phyloP scores from a whole-genome alignment of 2,888 invertebrate genomes.

The Mactromeris polynyma region DNA sequence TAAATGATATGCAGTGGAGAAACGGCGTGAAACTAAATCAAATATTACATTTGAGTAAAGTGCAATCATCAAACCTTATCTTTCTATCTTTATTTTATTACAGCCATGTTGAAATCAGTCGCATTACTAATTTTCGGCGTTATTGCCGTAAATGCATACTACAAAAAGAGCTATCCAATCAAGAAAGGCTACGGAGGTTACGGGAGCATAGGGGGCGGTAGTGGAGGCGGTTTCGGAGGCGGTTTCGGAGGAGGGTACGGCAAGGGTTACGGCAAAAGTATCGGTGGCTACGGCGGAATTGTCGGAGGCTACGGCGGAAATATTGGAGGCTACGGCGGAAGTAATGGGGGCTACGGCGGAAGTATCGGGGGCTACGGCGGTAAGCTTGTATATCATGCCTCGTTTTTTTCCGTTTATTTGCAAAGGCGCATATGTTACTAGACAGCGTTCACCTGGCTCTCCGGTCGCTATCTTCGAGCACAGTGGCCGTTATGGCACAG shows the following conservation, averaged over 20 bases:
- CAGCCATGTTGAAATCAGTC: slow-evolving; percentile 24
- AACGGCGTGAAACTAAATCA: too few species aligned
- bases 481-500: too few species aligned
- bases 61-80: too few species aligned
- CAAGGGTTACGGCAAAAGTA: neutral
- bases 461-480: too few species aligned
- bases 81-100: too few species aligned
- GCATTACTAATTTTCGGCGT: slow-evolving; percentile 25
- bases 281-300: neutral
- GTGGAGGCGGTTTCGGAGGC: neutral
- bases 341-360: neutral
- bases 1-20: too few species aligned
- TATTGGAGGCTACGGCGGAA: neutral
- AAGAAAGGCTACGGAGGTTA: slow-evolving; percentile 25
- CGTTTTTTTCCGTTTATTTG: too few species aligned
- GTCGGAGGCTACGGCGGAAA: neutral
- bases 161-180: slow-evolving; percentile 1
- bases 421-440: too few species aligned
- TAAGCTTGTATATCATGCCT: too few species aligned
- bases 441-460: too few species aligned
- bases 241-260: neutral
- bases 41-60: too few species aligned
- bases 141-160: slow-evolving; percentile 13
- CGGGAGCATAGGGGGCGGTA: neutral
- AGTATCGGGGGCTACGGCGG: neutral